These are phyloP conservation scores for Xenopus tropicalis DNA, from an alignment of 2,113 vertebrate genomes.

Conservation along the genomic window DNA sequence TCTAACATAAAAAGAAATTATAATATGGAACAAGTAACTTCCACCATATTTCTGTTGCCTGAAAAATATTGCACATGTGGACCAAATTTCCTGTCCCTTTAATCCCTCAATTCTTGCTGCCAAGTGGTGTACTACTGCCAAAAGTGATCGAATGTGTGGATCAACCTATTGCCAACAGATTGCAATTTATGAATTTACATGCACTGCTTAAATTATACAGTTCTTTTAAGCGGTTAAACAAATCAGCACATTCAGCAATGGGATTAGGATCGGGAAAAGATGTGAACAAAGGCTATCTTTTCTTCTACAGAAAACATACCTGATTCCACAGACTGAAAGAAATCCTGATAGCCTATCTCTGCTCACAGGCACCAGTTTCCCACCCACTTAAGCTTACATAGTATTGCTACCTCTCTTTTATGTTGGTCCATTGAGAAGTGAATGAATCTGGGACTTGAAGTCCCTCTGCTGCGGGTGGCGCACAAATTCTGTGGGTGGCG, in stretches of 20 bases:
- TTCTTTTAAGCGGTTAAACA: neutral
- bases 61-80: neutral
- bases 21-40: neutral
- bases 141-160: neutral
- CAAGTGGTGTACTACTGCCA: conserved; percentile 7
- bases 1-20: conserved; percentile 5
- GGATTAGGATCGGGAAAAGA: conserved; percentile 2
- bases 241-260: conserved; percentile 8
- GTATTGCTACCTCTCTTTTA: too few species aligned
- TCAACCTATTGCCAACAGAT: neutral
- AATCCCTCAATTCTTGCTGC: neutral
- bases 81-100: neutral
- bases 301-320: too few species aligned
- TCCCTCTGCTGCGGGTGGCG: too few species aligned
- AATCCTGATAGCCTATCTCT: too few species aligned
- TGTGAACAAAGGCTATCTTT: neutral
- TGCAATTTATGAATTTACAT: conserved; percentile 2
- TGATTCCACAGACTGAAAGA: too few species aligned
- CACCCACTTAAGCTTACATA: too few species aligned
- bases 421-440: too few species aligned
- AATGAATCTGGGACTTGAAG: too few species aligned
- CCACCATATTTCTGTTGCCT: neutral
- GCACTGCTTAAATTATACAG: neutral
- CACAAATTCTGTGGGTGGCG: too few species aligned
- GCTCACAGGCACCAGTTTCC: too few species aligned